These are phyloP conservation scores for Phasia obesa DNA, from an alignment of 2,888 invertebrate species.

Conservation along the genomic window DNA sequence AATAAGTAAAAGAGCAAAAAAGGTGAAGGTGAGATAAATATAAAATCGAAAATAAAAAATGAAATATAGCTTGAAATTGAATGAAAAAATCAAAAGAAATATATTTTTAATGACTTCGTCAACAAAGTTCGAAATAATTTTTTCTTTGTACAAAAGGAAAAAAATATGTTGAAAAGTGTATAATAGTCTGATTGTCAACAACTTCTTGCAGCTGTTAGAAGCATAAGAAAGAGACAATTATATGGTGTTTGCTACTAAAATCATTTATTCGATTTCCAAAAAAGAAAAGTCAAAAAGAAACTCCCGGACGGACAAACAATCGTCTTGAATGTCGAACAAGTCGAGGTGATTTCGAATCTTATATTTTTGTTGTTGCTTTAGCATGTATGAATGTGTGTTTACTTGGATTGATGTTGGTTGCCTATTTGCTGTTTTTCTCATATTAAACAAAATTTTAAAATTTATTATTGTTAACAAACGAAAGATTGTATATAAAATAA, in stretches of 20 bases:
- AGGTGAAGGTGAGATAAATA: conserved; percentile 62
- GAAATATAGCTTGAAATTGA: not conserved
- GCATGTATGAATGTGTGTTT: conserved; percentile 31
- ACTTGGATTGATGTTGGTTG: not conserved
- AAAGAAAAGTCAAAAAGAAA: conserved; percentile 53
- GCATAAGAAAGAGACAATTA: conserved; percentile 51
- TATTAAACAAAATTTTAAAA: conserved; percentile 36
- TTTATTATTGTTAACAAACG: conserved; percentile 7
- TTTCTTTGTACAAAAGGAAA: conserved; percentile 47
- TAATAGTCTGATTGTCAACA: conserved; percentile 61
- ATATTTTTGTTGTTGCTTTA: conserved; percentile 41
- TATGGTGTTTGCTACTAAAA: conserved; percentile 28
- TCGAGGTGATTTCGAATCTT: conserved; percentile 65
- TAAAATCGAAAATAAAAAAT: not conserved
- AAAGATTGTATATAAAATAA: conserved; percentile 13
- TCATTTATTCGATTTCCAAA: conserved; percentile 63
- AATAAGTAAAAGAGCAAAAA: conserved; percentile 45
- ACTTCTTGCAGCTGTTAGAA: conserved; percentile 27
- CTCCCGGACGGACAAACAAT: conserved; percentile 60
- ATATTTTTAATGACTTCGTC: conserved; percentile 56
- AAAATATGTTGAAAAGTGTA: conserved; percentile 62
- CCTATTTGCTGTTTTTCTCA: not conserved
- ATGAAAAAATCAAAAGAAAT: conserved; percentile 12
- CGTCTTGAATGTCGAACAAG: conserved; percentile 61
- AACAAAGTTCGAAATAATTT: conserved; percentile 61